These are phyloP conservation scores for Hemitrygon akajei DNA, from an alignment of 2,797 vertebrate species.

Conservation along the genomic window DNA sequence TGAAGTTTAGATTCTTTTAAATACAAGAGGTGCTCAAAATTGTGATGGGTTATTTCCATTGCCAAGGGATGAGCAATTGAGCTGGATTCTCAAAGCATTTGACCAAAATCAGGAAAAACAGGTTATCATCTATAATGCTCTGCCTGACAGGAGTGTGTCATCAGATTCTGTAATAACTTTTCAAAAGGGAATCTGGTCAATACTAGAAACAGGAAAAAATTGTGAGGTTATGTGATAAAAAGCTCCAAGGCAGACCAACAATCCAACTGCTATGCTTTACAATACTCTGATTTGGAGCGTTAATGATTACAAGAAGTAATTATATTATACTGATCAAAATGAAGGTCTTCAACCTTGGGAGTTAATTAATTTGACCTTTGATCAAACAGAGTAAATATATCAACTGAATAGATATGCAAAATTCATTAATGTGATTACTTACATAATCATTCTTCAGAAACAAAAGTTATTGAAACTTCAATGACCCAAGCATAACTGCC, in stretches of 20 bases:
- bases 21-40: background rate
- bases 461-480: background rate
- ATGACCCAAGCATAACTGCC: too few species aligned
- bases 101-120: too few species aligned
- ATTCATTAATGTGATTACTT: background rate
- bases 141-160: too few species aligned
- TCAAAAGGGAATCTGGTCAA: background rate
- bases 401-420: background rate
- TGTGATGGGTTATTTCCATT: background rate
- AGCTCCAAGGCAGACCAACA: background rate
- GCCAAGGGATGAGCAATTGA: background rate
- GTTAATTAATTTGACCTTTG: background rate
- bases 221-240: background rate
- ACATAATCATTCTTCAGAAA: background rate
- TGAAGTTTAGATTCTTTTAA: background rate
- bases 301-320: too few species aligned
- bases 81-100: too few species aligned
- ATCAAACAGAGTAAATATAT: background rate
- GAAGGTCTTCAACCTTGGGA: background rate
- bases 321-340: background rate
- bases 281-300: background rate
- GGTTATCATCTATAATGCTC: too few species aligned
- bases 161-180: too few species aligned
- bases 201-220: background rate
- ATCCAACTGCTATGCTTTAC: background rate